These are phyloP conservation scores for Cepaea hortensis DNA, from an alignment of 2,888 invertebrate genomes.

Conservation along the genomic window DNA sequence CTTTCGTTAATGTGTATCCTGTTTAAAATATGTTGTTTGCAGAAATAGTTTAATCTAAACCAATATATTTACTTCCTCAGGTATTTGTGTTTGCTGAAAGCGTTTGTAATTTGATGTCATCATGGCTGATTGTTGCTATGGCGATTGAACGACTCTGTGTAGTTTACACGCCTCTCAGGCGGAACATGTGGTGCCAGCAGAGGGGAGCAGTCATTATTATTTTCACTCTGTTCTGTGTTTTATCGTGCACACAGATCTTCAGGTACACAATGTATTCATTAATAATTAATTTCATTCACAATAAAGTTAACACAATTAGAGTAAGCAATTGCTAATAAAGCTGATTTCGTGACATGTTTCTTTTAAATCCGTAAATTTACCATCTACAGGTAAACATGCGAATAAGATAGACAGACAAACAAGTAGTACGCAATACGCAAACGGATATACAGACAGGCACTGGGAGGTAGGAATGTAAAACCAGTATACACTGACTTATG, in stretches of 20 bases:
- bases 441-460: too few relatives aligned
- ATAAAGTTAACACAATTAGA: background rate
- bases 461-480: too few relatives aligned
- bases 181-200: constrained; percentile 63
- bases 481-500: too few relatives aligned
- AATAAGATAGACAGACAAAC: too few relatives aligned
- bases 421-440: too few relatives aligned
- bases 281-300: background rate
- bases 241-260: constrained; percentile 69
- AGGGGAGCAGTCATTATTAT: constrained; percentile 66
- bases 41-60: background rate
- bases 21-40: too few relatives aligned
- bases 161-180: constrained; percentile 71
- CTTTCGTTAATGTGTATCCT: too few relatives aligned
- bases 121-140: constrained; percentile 73
- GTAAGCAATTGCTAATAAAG: background rate
- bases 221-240: constrained; percentile 60
- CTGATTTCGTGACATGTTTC: too few relatives aligned
- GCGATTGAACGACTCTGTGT: constrained; percentile 71
- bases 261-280: constrained; percentile 48
- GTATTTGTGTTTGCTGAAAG: constrained; percentile 66
- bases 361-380: too few relatives aligned
- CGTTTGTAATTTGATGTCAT: constrained; percentile 70
- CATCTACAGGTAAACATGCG: too few relatives aligned
- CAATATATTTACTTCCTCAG: background rate